Percentiles rank a stretch among this genome's conserved stretches.
Conservation (phyloP, 2,797 vertebrate genomes). For the Pseudochaenichthys georgianus region DNA sequence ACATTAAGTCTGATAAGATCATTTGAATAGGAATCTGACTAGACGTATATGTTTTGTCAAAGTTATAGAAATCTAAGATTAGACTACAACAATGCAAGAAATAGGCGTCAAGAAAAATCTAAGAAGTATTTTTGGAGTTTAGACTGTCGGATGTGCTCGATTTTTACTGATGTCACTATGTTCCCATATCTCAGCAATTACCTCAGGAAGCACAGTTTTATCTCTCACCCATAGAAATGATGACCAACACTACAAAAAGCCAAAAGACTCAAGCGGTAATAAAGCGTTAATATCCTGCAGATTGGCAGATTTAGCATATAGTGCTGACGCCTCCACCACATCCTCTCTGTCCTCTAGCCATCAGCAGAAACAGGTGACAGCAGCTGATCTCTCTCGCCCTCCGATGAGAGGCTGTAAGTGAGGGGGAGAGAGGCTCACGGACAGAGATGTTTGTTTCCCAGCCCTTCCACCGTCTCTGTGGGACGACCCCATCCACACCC, state of each 20-base stretch:
- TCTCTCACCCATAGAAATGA: slow-evolving; percentile 2
- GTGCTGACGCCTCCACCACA: slow-evolving; percentile 41
- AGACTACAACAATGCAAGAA: background rate
- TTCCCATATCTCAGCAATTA: slow-evolving; percentile 1
- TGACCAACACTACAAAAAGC: slow-evolving; percentile 3
- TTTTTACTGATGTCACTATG: background rate
- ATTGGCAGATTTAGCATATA: slow-evolving; percentile 36
- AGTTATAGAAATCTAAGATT: background rate
- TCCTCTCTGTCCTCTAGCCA: slow-evolving; percentile 60
- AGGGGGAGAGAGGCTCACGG: slow-evolving; percentile 53
- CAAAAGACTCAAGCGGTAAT: background rate
- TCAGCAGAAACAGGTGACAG: slow-evolving; percentile 71
- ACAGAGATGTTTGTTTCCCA: slow-evolving; percentile 76
- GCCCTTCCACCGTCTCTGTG: slow-evolving; percentile 60
- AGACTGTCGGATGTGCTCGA: background rate
- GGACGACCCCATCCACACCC: slow-evolving; percentile 50
- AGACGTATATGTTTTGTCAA: background rate
- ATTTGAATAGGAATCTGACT: background rate
- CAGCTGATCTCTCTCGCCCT: slow-evolving; percentile 55
- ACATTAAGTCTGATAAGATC: background rate
- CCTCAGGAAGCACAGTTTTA: background rate
- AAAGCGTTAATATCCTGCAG: slow-evolving; percentile 20
- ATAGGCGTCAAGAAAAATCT: background rate
- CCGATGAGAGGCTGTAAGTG: slow-evolving; percentile 59
- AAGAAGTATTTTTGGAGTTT: background rate